phyloP scores from a whole-genome alignment of 2,113 vertebrate species.

The Physeter macrocephalus region DNA sequence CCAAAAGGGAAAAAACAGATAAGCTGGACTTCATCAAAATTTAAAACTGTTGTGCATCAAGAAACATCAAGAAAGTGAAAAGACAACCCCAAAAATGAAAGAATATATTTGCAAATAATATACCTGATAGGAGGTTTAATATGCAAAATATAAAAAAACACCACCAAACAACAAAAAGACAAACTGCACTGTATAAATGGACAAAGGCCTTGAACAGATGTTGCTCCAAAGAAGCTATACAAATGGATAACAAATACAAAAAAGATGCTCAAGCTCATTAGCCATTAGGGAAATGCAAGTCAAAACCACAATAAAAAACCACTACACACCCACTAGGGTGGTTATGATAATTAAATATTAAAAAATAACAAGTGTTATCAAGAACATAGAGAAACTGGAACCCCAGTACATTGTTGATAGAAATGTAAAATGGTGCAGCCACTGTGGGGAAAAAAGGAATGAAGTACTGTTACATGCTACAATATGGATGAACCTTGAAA shows the following conservation, averaged over 20 bases:
- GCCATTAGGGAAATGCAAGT: background rate
- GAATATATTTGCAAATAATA: background rate
- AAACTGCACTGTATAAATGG: background rate
- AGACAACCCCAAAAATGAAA: background rate
- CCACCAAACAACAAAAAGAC: background rate
- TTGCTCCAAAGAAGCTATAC: background rate
- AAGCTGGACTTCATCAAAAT: background rate
- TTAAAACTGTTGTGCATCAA: background rate
- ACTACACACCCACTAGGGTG: background rate
- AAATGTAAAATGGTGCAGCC: background rate
- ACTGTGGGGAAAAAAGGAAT: background rate
- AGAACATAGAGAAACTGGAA: background rate
- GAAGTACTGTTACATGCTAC: background rate
- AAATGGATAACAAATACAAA: background rate
- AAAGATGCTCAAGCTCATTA: background rate
- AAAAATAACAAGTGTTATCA: background rate
- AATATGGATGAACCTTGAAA: background rate
- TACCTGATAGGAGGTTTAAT: background rate
- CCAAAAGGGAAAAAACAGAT: background rate
- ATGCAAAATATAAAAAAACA: background rate
- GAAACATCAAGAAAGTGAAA: background rate
- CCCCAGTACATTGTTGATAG: background rate
- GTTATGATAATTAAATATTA: background rate
- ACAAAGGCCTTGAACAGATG: background rate
- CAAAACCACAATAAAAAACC: background rate